Percentiles rank a stretch among this genome's conserved stretches.
Evolutionary conservation across 2,888 invertebrate genomes (phyloP).

Genomic region (Cantharis lateralis): DNA sequence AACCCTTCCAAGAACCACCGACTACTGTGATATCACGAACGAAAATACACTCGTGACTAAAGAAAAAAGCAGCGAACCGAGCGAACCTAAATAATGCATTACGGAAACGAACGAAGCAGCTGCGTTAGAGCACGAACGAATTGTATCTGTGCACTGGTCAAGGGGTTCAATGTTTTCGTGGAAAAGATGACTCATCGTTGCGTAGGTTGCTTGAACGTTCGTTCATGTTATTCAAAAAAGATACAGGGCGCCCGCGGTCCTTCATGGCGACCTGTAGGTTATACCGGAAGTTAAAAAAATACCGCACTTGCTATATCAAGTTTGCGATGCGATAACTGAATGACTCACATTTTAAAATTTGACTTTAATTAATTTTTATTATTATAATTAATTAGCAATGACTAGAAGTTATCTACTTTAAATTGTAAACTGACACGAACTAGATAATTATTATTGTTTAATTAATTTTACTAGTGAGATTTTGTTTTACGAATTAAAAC

Average conservation of each 20-base stretch:
- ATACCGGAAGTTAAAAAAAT: conserved; percentile 22
- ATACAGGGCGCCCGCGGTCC: conserved; percentile 8
- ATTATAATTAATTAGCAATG: background rate
- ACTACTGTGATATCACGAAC: conserved; percentile 54
- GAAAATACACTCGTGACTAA: conserved; percentile 50
- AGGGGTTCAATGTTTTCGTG: conserved; percentile 29
- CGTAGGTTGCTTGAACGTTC: conserved; percentile 32
- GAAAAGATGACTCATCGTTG: conserved; percentile 41
- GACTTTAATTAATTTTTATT: background rate
- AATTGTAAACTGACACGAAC: background rate
- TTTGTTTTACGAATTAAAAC: background rate
- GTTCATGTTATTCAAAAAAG: conserved; percentile 23
- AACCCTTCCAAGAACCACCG: conserved; percentile 56
- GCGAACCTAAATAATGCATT: conserved; percentile 20
- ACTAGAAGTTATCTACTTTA: background rate
- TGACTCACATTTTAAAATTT: background rate
- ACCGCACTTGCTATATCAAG: conserved; percentile 14
- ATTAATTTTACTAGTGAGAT: background rate
- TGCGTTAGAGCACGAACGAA: conserved; percentile 28
- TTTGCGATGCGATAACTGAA: conserved; percentile 7
- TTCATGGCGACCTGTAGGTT: conserved; percentile 17
- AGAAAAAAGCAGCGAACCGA: conserved; percentile 31
- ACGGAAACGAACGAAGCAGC: conserved; percentile 16
- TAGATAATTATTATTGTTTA: background rate
- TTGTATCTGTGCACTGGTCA: conserved; percentile 1